phyloP scores from a whole-genome alignment of 2,888 invertebrate species.

The Phengaris alcon region DNA sequence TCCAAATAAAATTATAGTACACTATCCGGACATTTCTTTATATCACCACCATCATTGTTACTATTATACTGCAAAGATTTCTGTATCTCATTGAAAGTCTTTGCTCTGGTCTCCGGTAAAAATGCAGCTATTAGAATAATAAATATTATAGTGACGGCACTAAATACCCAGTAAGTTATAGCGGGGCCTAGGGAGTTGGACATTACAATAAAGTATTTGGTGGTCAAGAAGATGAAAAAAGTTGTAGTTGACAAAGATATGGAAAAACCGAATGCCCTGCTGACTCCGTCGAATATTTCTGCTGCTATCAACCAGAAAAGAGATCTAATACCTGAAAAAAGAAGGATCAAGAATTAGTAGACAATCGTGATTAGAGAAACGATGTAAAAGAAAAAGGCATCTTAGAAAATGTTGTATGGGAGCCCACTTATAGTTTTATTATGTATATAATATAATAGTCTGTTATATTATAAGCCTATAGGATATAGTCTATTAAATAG shows the following conservation, averaged over 20 bases:
- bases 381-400: no score
- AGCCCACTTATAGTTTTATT: no score
- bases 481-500: no score
- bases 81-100: conserved; percentile 57
- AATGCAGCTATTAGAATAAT: conserved; percentile 46
- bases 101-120: conserved; percentile 63
- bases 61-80: conserved; percentile 37
- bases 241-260: conserved; percentile 38
- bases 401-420: no score
- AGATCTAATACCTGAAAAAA: conserved; percentile 54
- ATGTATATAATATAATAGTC: no score
- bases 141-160: conserved; percentile 43
- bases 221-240: conserved; percentile 45
- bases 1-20: background rate
- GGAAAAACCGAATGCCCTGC: conserved; percentile 50
- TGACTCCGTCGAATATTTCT: conserved; percentile 54
- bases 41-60: background rate
- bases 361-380: no score
- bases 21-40: background rate
- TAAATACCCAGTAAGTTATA: conserved; percentile 50
- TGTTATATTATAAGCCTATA: no score
- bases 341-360: no score
- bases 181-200: conserved; percentile 48
- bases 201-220: conserved; percentile 50
- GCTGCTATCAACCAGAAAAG: conserved; percentile 51